phyloP scores from a whole-genome alignment of 2,888 invertebrate species.

The Dolomedes plantarius region DNA sequence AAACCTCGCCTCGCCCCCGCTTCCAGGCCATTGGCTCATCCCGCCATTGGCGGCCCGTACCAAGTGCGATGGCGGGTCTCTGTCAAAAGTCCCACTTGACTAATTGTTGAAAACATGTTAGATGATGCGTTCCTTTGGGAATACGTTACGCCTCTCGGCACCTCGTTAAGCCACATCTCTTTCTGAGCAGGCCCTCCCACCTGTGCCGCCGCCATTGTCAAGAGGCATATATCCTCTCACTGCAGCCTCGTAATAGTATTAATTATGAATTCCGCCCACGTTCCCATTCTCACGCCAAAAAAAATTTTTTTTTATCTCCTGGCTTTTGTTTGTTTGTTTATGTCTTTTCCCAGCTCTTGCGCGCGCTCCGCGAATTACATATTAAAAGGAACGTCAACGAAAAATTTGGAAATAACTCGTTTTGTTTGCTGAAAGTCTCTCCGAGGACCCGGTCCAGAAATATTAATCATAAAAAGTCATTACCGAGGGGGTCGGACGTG shows the following conservation, averaged over 20 bases:
- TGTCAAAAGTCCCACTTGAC: conserved; percentile 62
- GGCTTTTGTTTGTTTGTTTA: conserved; percentile 17
- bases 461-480: conserved; percentile 16
- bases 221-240: not conserved
- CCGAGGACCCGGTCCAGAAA: not conserved
- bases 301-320: not conserved
- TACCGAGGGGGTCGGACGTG: conserved; percentile 9
- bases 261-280: conserved; percentile 68
- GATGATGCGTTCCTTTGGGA: conserved; percentile 61
- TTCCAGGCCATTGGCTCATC: conserved; percentile 56
- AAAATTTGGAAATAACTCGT: not conserved
- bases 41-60: conserved; percentile 19
- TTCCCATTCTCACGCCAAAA: conserved; percentile 25
- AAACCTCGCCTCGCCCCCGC: conserved; percentile 29
- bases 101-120: conserved; percentile 63
- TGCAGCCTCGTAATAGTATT: conserved; percentile 25
- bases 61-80: conserved; percentile 26
- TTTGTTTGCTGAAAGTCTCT: not conserved
- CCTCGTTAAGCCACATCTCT: conserved; percentile 61
- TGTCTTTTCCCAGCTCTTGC: not conserved
- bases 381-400: not conserved
- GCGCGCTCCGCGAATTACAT: not conserved
- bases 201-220: conserved; percentile 26
- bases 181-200: conserved; percentile 52
- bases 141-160: conserved; percentile 69